phyloP scores from a whole-genome alignment of 2,888 invertebrate genomes.

The Theretra japonica region DNA sequence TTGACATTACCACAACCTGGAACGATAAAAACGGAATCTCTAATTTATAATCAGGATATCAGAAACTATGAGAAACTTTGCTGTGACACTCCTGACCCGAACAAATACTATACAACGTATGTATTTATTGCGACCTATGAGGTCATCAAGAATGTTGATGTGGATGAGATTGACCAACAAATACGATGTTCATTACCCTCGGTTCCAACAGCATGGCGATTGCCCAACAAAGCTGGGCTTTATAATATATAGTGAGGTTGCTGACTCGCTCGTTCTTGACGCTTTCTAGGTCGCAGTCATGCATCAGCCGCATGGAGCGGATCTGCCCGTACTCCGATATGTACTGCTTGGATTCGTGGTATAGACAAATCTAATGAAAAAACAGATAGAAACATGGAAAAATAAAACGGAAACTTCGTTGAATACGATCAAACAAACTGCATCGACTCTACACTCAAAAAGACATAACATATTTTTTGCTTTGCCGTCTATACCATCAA shows the following conservation, averaged over 20 bases:
- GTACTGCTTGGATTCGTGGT: conserved; percentile 55
- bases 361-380: conserved; percentile 61
- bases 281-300: conserved; percentile 58
- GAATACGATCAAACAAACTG: no score
- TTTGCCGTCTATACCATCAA: no score
- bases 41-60: neutral
- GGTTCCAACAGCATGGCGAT: conserved; percentile 70
- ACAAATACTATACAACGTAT: no score
- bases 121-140: no score
- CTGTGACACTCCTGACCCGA: no score
- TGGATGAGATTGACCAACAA: no score
- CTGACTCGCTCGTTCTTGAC: conserved; percentile 53
- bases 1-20: conserved; percentile 66
- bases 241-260: conserved; percentile 60
- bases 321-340: conserved; percentile 56
- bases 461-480: no score
- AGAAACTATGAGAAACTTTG: no score
- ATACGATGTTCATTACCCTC: conserved; percentile 51
- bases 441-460: no score
- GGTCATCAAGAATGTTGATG: no score
- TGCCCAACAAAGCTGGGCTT: conserved; percentile 77
- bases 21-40: conserved; percentile 36
- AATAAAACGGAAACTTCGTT: neutral
- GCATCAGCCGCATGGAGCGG: conserved; percentile 51
- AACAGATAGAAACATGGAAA: neutral